Conservation (phyloP, 2,113 vertebrate genomes). For the Larimichthys polyactis region DNA sequence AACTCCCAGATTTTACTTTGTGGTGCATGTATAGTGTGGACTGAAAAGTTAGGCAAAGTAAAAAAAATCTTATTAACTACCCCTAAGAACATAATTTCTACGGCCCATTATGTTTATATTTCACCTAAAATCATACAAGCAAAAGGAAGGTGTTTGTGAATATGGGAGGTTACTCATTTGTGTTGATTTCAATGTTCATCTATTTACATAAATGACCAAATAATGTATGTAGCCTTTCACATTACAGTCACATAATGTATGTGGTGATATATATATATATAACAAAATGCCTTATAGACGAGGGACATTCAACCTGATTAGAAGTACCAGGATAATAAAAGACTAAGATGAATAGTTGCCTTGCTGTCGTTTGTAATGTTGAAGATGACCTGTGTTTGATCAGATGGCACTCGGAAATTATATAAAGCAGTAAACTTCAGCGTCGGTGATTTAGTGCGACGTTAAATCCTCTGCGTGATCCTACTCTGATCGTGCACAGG, state of each 20-base stretch:
- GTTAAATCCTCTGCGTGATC: not conserved
- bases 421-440: too few relatives aligned
- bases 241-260: slow-evolving; percentile 80
- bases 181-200: slow-evolving; percentile 76
- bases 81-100: slow-evolving; percentile 49
- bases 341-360: slow-evolving; percentile 49
- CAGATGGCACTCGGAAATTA: too few relatives aligned
- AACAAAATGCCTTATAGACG: slow-evolving; percentile 85
- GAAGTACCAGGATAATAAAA: slow-evolving; percentile 80
- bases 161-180: slow-evolving; percentile 72
- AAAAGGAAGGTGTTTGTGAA: slow-evolving; percentile 61
- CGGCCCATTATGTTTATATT: slow-evolving; percentile 66
- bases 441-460: not conserved
- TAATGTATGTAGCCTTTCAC: slow-evolving; percentile 85
- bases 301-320: slow-evolving; percentile 84
- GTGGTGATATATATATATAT: slow-evolving; percentile 69
- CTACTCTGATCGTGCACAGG: not conserved
- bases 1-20: slow-evolving; percentile 58
- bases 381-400: not conserved
- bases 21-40: slow-evolving; percentile 70
- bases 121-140: slow-evolving; percentile 57
- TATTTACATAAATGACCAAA: slow-evolving; percentile 85
- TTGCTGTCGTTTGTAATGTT: slow-evolving; percentile 45
- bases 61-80: slow-evolving; percentile 21
- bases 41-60: slow-evolving; percentile 49